Evolutionary conservation across 2,888 invertebrate species (phyloP), one percentile per base, ranked within the genome.

Genomic region (Acleris literana): DNA sequence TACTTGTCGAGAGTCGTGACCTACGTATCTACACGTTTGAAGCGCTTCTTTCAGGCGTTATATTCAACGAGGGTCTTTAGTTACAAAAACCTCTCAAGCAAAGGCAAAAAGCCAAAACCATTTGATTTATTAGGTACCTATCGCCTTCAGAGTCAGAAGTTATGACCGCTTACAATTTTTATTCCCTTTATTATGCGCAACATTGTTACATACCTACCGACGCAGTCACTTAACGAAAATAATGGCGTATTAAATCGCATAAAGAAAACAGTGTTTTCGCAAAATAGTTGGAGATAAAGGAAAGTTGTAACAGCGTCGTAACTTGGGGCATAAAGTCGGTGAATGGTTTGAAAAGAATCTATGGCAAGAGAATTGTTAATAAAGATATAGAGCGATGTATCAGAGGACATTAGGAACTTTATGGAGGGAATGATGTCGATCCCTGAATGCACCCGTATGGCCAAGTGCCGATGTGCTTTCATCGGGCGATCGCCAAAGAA

Each of bases 241-340:
- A 39, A 90, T 87, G 82, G 86, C 86, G 85, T 88, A 90, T 85
- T 84, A 90, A 90, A 91, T 87, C 81, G 86, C 82, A 88, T 87
- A 91, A 90, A 91, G 92, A 90, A 91, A 90, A 91, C 90, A 89
- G 80, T 87, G 86, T 92, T 92, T 92, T 90, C 88, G 88, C 89
- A 88, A 91, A 85, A 90, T 91, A 88, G 88, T 92, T 84, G 79
- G 72, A 85, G 75, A 88, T 88, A 86, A 89, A 89, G 88, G 86
- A 87, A 89, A 89, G 87, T 84, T 86, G 85, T 88, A 87, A 87
- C 85, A 81, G 78, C 78, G 84, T 90, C 92, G 90, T 92, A 90
- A 92, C 85, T 85, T 75, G 68, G 83, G 78, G 79, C 88, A 87
- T 92, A 90, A 92, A 92, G 83, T 85, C 86, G 83, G 88, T 90